A percentile compares a stretch with the other conserved stretches of the same genome.
phyloP scores from a whole-genome alignment of 1,140 invertebrate genomes.

The Drosophila lacertosa region DNA sequence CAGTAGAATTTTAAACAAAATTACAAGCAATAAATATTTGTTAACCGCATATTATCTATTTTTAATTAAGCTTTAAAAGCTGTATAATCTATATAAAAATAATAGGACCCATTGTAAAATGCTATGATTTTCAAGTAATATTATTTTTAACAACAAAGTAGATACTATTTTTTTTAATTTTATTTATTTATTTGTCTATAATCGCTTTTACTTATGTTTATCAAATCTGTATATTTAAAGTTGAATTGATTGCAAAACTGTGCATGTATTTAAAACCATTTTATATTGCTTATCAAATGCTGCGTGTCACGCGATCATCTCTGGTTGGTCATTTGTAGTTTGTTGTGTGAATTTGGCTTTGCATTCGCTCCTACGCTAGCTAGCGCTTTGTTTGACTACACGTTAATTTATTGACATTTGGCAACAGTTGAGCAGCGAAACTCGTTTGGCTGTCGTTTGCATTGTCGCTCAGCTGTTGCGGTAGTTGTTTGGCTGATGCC shows the following conservation, averaged over 20 bases:
- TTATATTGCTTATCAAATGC: background rate
- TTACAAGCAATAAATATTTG: no score
- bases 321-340: slow-evolving; percentile 20
- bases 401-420: slow-evolving; percentile 80
- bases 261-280: background rate
- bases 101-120: no score
- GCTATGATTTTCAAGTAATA: no score
- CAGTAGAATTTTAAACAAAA: no score
- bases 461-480: slow-evolving; percentile 66
- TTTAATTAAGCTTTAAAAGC: no score
- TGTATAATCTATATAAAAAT: no score
- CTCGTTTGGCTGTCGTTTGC: slow-evolving; percentile 54
- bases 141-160: no score
- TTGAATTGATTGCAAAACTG: background rate
- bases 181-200: no score
- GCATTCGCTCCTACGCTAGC: slow-evolving; percentile 61
- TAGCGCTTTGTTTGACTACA: slow-evolving; percentile 53
- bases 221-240: background rate
- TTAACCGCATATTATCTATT: no score
- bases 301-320: slow-evolving; percentile 25
- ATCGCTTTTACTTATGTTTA: no score
- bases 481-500: slow-evolving; percentile 11
- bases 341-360: slow-evolving; percentile 20
- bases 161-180: no score
- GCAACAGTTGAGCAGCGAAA: slow-evolving; percentile 66